Evolutionary conservation across 2,797 vertebrate genomes (phyloP).

Genomic region (Darevskia nairensis): DNA sequence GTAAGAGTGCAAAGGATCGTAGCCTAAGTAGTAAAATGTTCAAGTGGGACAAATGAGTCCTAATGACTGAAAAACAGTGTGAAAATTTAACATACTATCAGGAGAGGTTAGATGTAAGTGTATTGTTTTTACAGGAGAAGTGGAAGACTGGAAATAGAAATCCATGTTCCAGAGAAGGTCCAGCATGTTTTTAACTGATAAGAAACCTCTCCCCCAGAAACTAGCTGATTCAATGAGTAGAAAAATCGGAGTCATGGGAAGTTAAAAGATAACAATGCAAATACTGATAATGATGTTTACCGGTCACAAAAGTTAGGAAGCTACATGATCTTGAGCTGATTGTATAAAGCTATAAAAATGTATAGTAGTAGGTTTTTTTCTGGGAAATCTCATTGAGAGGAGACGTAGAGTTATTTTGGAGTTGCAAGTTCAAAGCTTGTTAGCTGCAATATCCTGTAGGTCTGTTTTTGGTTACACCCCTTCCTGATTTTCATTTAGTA

Average conservation of each 20-base stretch:
- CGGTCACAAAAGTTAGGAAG: not conserved
- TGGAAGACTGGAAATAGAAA: not conserved
- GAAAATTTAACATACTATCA: not conserved
- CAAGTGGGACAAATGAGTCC: not conserved
- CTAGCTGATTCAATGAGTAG: not conserved
- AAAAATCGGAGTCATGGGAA: not conserved
- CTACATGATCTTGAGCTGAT: not conserved
- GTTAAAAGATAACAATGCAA: conserved; percentile 5
- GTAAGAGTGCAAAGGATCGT: not conserved
- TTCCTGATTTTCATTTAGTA: not conserved
- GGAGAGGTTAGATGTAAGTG: not conserved
- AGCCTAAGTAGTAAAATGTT: not conserved
- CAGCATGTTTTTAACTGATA: conserved; percentile 8
- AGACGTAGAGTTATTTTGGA: no score
- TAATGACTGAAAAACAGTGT: not conserved
- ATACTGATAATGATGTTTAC: not conserved
- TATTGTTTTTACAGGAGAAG: not conserved
- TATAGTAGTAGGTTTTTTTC: no score
- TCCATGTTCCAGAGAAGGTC: not conserved
- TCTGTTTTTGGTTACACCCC: not conserved
- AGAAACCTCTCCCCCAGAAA: not conserved
- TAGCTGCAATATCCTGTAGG: not conserved
- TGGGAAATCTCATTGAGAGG: no score
- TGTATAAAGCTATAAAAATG: not conserved
- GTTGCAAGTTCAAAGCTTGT: not conserved